Base-by-base conservation (phyloP, 1,140 invertebrate species). In the Polypedilum vanderplanki region DNA sequence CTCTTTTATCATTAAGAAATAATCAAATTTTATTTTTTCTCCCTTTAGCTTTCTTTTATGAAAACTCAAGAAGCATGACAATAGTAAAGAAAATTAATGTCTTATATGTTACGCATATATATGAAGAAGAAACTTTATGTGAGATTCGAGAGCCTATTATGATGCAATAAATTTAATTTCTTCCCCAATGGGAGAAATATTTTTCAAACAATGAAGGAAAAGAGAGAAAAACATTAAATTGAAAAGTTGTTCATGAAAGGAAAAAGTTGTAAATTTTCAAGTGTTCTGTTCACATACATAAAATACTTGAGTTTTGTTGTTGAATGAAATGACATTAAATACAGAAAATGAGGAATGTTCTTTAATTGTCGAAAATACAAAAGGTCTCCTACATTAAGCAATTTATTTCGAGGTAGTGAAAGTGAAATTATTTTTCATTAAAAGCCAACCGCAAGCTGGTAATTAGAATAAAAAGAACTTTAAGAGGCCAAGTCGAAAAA, bases 161-260 rank as follows among this genome's bases (percentile, higher is more conserved):
- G 65, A 20, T 20, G 65, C 65, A 70, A 70, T 70, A 70, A 70
- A 70, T 70, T 70, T 70, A 70, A 70, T 70, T 70, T 70, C 20
- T 18, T 70, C 46, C 24, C 46, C 46, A 57, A 57, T 57, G 46
- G 46, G 12, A 57, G 15, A 57, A 15, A 57, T 57, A 57, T n/a
- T 57, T n/a, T 57, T 57, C 46, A 70, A 20, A 70, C 5, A 70
- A 70, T 70, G 8, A 20, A 17, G 9, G 8, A 67, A 70, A 18
- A 67, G 1, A 67, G 17, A 17, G 17, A 67, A 20, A 70, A 70
- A 70, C 65, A 20, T 70, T 70, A 70, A 70, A 70, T 70, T 70
- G 65, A 70, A 70, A 70, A 70, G 65, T 70, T 18, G n/a, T 70
- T 18, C 18, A 10, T 22, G 10, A 15, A 57, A 57, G n/a, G 17